phyloP scores from a whole-genome alignment of 2,888 invertebrate species.

The Machimus rusticus region DNA sequence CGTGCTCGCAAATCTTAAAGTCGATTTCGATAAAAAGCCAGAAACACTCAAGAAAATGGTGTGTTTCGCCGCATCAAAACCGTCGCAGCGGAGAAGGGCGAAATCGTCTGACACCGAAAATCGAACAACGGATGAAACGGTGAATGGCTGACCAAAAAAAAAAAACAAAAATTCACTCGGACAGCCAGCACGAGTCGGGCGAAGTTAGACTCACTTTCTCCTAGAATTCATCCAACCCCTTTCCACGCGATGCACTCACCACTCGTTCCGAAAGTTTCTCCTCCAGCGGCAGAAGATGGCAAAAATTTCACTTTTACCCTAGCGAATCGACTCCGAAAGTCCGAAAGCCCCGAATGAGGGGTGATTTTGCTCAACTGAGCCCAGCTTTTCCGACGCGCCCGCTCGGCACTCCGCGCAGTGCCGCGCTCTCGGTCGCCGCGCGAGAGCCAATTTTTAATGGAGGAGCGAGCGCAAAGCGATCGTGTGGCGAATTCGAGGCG shows the following conservation, averaged over 20 bases:
- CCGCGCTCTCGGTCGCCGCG: neutral
- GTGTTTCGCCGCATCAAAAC: neutral
- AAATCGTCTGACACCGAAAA: neutral
- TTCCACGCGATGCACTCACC: neutral
- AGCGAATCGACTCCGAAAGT: neutral
- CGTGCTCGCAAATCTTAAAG: neutral
- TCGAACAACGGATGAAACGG: neutral
- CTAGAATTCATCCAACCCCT: constrained; percentile 1
- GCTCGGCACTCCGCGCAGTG: neutral
- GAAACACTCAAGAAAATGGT: neutral
- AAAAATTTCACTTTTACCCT: neutral
- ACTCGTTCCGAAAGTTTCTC: neutral
- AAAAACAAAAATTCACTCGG: neutral
- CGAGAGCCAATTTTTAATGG: constrained; percentile 13
- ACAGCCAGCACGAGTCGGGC: neutral
- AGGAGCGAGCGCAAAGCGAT: neutral
- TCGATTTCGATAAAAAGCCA: neutral
- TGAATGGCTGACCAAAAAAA: neutral
- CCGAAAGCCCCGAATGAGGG: constrained; percentile 11
- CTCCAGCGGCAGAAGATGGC: neutral
- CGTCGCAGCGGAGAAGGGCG: neutral
- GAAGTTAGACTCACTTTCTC: neutral
- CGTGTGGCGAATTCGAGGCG: neutral
- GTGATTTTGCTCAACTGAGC: neutral
- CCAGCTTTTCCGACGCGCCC: neutral